phyloP scores from a whole-genome alignment of 2,797 vertebrate genomes.

The Pangasius mekongensis region DNA sequence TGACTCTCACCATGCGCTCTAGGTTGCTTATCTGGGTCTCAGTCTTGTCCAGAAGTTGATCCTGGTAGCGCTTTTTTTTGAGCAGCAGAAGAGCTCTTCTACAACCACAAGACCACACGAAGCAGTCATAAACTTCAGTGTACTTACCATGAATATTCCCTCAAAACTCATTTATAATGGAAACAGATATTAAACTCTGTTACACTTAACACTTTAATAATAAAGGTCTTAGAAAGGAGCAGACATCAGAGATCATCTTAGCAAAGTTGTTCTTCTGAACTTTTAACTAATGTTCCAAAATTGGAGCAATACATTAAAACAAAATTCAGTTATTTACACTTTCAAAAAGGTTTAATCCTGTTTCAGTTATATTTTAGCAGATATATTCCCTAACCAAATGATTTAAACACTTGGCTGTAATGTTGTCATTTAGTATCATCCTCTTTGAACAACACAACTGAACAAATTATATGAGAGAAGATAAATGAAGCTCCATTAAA shows the following conservation, averaged over 20 bases:
- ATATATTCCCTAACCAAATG: background rate
- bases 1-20: conserved; percentile 86
- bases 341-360: background rate
- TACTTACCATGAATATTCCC: background rate
- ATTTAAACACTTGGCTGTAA: background rate
- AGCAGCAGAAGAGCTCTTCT: conserved; percentile 91
- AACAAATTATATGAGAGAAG: background rate
- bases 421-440: background rate
- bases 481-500: background rate
- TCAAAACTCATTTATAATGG: too few species aligned
- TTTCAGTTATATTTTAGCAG: background rate
- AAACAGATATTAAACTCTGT: background rate
- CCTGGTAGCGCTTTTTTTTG: conserved; percentile 94
- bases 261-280: background rate
- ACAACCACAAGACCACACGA: conserved; percentile 70
- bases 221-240: background rate
- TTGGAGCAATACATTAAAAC: background rate
- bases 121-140: conserved; percentile 52
- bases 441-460: background rate
- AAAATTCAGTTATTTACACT: background rate
- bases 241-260: background rate
- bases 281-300: background rate
- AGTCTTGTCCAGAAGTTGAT: conserved; percentile 89
- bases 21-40: conserved; percentile 94
- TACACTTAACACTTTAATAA: background rate